Conservation (phyloP, 2,797 vertebrate species). For the Lepilemur septentrionalis region DNA sequence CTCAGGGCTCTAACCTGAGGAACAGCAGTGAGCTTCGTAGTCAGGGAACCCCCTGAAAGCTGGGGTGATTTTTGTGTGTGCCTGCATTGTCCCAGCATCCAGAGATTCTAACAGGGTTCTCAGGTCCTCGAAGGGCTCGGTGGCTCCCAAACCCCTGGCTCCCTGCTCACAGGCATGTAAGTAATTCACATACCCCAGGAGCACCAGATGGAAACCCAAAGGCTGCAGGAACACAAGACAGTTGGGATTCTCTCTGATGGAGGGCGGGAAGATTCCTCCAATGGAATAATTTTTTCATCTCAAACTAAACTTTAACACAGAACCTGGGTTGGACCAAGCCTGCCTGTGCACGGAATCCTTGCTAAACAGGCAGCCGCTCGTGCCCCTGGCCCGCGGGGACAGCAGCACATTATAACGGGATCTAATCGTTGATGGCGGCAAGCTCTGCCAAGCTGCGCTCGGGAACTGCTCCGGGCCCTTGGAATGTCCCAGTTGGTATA, state of each 20-base stretch:
- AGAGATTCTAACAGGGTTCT: neutral
- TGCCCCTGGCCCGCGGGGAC: accelerated
- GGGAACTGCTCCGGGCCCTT: neutral
- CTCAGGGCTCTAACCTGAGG: neutral
- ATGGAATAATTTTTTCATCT: neutral
- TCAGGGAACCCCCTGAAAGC: too few relatives aligned
- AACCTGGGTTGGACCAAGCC: accelerated
- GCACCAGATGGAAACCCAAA: accelerated
- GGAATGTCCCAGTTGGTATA: slow-evolving; percentile 34
- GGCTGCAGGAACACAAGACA: neutral
- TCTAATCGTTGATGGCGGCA: neutral
- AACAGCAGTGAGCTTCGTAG: accelerated
- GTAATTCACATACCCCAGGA: accelerated
- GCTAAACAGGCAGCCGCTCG: accelerated
- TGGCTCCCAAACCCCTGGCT: neutral
- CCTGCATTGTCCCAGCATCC: neutral
- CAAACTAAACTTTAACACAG: neutral
- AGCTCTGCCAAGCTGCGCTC: neutral
- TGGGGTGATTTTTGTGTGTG: accelerated
- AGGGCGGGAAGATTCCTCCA: neutral
- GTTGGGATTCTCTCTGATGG: neutral
- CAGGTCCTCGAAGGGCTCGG: accelerated
- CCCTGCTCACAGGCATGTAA: neutral
- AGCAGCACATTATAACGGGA: accelerated
- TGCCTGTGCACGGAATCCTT: accelerated